Conservation (phyloP, 37 sponge, comb jelly and placozoan species). For the Eunapius fragilis region DNA sequence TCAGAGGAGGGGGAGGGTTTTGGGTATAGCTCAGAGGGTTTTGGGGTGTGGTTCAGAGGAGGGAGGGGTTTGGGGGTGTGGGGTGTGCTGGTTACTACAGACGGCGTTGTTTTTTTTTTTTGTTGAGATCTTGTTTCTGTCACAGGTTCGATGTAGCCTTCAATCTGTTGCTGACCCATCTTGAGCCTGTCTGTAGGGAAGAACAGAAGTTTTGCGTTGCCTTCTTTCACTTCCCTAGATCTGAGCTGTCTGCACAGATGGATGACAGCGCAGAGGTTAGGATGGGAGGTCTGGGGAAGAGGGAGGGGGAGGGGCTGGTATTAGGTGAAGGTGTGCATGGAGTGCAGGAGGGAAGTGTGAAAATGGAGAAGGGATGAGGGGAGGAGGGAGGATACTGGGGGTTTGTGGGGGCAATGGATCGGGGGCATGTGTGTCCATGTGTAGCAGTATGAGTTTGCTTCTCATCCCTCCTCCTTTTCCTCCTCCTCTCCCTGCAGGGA, state of each 20-base stretch:
- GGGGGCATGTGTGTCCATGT: background rate
- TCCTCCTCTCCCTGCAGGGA: background rate
- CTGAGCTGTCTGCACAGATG: background rate
- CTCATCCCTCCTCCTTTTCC: background rate
- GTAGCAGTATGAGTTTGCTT: no score
- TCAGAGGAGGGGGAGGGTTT: no score
- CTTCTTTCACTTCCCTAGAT: slow-evolving; percentile 78
- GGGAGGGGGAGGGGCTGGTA: background rate
- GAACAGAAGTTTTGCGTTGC: slow-evolving; percentile 75
- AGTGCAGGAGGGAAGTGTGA: background rate
- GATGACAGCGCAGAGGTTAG: background rate
- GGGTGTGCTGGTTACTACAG: no score
- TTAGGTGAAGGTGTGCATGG: no score
- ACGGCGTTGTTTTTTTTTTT: no score
- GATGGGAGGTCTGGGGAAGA: background rate
- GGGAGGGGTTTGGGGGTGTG: slow-evolving; percentile 25
- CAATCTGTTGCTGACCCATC: slow-evolving; percentile 50
- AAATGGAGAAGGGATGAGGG: background rate
- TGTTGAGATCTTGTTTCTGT: background rate
- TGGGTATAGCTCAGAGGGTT: slow-evolving; percentile 18
- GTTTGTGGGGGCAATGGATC: no score
- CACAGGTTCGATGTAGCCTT: slow-evolving; percentile 66
- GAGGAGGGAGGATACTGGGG: background rate
- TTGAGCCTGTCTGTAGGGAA: slow-evolving; percentile 71
- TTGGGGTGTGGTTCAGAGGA: slow-evolving; percentile 1